These are phyloP conservation scores for Timema podura DNA, from an alignment of 2,888 invertebrate species.

Conservation along the genomic window DNA sequence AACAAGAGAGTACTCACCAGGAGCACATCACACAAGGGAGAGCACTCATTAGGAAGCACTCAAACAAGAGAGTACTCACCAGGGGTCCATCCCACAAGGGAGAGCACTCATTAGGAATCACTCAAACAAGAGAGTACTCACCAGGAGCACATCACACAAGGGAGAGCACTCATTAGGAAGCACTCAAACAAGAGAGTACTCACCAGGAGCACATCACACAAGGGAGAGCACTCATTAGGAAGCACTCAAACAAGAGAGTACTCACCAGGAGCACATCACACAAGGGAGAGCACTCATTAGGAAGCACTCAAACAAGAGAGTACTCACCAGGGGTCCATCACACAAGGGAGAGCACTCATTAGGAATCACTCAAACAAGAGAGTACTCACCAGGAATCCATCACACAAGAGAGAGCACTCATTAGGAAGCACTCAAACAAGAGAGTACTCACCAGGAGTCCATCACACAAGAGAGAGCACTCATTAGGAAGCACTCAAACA, in stretches of 20 bases:
- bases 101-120: slow-evolving; percentile 49
- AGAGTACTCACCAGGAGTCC: not conserved
- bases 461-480: not conserved
- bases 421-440: not conserved
- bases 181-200: not conserved
- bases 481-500: not conserved
- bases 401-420: not conserved
- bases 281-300: slow-evolving; percentile 50
- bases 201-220: not conserved
- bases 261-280: not conserved
- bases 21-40: not conserved
- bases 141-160: not conserved
- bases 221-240: not conserved
- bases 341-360: not conserved
- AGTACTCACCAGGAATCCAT: not conserved
- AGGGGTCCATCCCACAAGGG: not conserved
- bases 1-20: not conserved
- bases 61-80: not conserved
- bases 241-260: not conserved
- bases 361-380: not conserved
- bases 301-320: not conserved
- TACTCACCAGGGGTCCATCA: not conserved
- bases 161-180: not conserved
- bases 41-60: not conserved
- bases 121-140: not conserved